Base-by-base conservation (phyloP, 1,140 invertebrate genomes). In the Cydia fagiglandana region DNA sequence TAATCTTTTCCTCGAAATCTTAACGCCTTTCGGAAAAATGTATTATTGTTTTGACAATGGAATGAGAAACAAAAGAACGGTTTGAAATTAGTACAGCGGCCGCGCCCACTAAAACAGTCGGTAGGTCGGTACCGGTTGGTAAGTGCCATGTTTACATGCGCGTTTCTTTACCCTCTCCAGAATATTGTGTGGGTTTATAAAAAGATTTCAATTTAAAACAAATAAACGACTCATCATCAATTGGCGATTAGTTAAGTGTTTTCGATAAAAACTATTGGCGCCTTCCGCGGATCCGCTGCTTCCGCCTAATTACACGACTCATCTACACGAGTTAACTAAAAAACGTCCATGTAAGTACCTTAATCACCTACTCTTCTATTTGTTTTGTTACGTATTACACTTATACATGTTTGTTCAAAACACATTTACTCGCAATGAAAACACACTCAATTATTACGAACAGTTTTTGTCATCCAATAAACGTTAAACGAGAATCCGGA, bases 401-500 rank as follows among this genome's bases (percentile, higher is more conserved):
- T 38, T 70, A 4, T 38, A 38, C 50, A 53, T 53, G 66, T 41
- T 70, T 61, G 9, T 61, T 10, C 17, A 61, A 61, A 61, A 12
- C 9, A 61, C 56, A 61, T 24, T 61, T 24, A 61, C 20, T 61
- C 56, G 56, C 56, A 61, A 61, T 61, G 20, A 24, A 24, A 61
- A 61, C 7, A 61, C 56, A 10, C 20, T 24, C 20, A 20, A 61
- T 61, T 61, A 75, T 76, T 77, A 79, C 68, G 78, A 80, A 73
- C 79, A 82, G 73, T 82, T 80, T 82, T 80, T 85, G 85, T 84
- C 85, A 79, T 86, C 76, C 76, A 86, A 85, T 86, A 82, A 86
- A 86, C 83, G 84, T 85, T 85, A 88, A 87, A 87, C 85, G 82
- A 83, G 83, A 79, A 79, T 76, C 78, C 76, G 83, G 75, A 78